Conservation (phyloP, 1,140 invertebrate genomes). For the Aphelinus certus region DNA sequence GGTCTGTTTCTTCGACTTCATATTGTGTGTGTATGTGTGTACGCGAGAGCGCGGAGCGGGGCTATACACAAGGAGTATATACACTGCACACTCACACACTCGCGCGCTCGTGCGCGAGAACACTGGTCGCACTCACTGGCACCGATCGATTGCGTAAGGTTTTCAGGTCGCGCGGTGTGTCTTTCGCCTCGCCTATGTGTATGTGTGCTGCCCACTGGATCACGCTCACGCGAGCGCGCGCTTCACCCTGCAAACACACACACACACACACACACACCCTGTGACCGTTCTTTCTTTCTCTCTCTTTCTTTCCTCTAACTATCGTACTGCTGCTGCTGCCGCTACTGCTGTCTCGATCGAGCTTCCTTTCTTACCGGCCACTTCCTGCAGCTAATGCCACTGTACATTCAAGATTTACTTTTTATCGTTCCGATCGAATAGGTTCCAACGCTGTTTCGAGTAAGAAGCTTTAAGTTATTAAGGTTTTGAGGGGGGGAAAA, state of each 20-base stretch:
- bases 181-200: not conserved
- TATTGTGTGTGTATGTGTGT: not conserved
- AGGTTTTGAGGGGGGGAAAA: too few relatives aligned
- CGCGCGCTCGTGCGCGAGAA: not conserved
- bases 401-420: too few relatives aligned
- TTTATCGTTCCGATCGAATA: too few relatives aligned
- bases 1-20: slow-evolving; percentile 30
- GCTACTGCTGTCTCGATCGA: too few relatives aligned
- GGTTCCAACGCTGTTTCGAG: too few relatives aligned
- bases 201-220: not conserved
- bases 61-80: not conserved
- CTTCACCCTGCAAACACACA: not conserved
- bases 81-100: not conserved
- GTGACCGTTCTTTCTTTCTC: not conserved
- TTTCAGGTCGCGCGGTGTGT: slow-evolving; percentile 18
- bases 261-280: not conserved
- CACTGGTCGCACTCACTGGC: not conserved
- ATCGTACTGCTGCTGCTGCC: too few relatives aligned
- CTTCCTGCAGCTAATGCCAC: too few relatives aligned
- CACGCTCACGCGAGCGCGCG: too few relatives aligned
- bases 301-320: not conserved
- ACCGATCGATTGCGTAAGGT: slow-evolving; percentile 32
- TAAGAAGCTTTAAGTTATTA: too few relatives aligned
- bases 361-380: too few relatives aligned
- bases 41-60: not conserved